Evolutionary conservation across 2,888 invertebrate species (phyloP), one percentile per base, ranked within the genome.

Genomic region (Cerastoderma edule): DNA sequence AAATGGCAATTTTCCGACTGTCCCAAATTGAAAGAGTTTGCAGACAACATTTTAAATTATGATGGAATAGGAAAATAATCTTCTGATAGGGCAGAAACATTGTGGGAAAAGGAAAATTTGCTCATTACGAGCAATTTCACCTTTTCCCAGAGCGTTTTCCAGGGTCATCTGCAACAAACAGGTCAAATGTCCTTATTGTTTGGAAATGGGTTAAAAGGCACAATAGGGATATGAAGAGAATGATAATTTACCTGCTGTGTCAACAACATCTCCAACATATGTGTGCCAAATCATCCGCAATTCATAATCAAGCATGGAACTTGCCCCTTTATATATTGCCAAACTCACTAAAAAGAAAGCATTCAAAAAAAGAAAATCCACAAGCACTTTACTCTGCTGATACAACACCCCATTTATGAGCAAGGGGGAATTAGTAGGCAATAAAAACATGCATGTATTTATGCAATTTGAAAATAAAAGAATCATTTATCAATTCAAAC

Each of bases 211-310:
- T 16, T 39, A n/a, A 64, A 64, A 13, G 22, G 27, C 22, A 44
- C 39, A 44, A 8, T 24, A 39, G 44, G 22, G 30, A 13, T 6
- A 19, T 63, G 8, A 50, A 22, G 13, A 50, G n/a, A 50, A 50
- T 30, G 5, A 48, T 4, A 24, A 33, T 32, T 44, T n/a, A 64
- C 64, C 64, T 30, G 64, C 64, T 27, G 44, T 64, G 27, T 24
- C 22, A 28, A 46, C 64, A 1, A 64, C 46, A 19, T 64, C 64
- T 30, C 64, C 64, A 4, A 64, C 46, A 64, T 44, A 64, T 30
- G 46, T 46, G 28, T 24, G n/a, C 46, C 30, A 44, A 24, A 64
- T 46, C 44, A 24, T 44, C 27, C 46, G 22, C 19, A 64, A 13
- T 28, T 64, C 64, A 46, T 64, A 64, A 39, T 64, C 64, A 5